phyloP scores from a whole-genome alignment of 2,888 invertebrate species.

The Brachypalpus laphriformis region DNA sequence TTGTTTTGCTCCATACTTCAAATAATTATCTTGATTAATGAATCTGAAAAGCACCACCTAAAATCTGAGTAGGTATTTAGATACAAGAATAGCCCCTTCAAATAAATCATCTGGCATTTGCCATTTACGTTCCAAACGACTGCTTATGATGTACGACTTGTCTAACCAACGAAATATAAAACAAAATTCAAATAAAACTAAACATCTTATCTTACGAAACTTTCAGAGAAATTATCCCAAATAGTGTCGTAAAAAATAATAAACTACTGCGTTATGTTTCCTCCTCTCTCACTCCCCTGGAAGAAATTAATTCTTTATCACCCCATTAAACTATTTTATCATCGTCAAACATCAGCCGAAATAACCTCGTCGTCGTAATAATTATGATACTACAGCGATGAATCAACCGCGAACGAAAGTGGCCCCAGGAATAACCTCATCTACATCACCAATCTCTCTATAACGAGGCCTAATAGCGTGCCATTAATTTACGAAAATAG shows the following conservation, averaged over 20 bases:
- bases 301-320: constrained; percentile 72
- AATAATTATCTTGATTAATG: too few relatives aligned
- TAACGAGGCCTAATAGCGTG: constrained; percentile 73
- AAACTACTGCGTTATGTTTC: constrained; percentile 38
- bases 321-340: constrained; percentile 71
- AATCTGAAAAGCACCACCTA: too few relatives aligned
- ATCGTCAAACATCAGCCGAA: constrained; percentile 66
- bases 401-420: constrained; percentile 55
- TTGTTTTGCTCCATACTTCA: too few relatives aligned
- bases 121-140: constrained; percentile 17
- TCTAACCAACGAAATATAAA: background rate
- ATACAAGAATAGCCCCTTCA: background rate
- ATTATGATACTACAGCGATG: constrained; percentile 63
- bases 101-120: constrained; percentile 39
- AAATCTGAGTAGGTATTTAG: too few relatives aligned
- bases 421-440: constrained; percentile 57
- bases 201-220: constrained; percentile 42
- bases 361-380: constrained; percentile 65
- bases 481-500: constrained; percentile 72
- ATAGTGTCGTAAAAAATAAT: constrained; percentile 61
- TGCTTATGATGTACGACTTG: constrained; percentile 26
- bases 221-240: constrained; percentile 9
- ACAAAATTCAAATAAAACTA: constrained; percentile 29
- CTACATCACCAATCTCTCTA: constrained; percentile 58
- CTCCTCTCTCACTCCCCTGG: constrained; percentile 8